Evolutionary conservation across 2,113 vertebrate genomes (phyloP).

Genomic region (Stigmatopora argus): DNA sequence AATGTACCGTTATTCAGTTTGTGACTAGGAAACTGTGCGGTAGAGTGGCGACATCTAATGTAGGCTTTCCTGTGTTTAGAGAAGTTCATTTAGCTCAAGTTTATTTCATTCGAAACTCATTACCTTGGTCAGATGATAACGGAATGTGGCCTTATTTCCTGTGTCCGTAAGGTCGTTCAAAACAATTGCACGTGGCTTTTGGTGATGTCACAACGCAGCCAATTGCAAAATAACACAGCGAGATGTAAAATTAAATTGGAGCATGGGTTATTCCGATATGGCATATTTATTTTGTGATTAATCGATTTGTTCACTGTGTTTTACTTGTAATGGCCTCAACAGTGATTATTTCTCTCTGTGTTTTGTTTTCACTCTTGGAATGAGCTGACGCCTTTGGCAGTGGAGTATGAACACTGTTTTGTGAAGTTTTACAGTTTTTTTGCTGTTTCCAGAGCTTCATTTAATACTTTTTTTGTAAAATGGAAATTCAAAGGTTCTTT

Average conservation of each 20-base stretch:
- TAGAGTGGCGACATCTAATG: constrained; percentile 6
- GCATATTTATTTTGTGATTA: constrained; percentile 59
- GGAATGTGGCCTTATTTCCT: background rate
- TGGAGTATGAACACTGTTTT: constrained; percentile 46
- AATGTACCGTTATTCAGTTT: constrained; percentile 7
- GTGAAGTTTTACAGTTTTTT: constrained; percentile 46
- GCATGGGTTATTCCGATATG: constrained; percentile 28
- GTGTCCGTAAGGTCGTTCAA: constrained; percentile 17
- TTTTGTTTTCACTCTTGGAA: constrained; percentile 26
- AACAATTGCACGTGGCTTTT: constrained; percentile 15
- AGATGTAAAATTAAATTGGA: constrained; percentile 24
- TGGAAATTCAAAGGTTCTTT: constrained; percentile 17
- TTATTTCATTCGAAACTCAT: constrained; percentile 13
- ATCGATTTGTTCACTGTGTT: constrained; percentile 23
- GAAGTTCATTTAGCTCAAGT: constrained; percentile 12
- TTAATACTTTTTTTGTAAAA: constrained; percentile 28
- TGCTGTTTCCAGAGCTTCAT: constrained; percentile 19
- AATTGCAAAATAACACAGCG: constrained; percentile 12
- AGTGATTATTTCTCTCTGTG: constrained; percentile 24
- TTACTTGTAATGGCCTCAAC: constrained; percentile 24
- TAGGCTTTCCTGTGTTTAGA: constrained; percentile 3
- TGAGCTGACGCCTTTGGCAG: constrained; percentile 37
- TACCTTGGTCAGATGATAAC: constrained; percentile 2
- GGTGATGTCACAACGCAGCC: constrained; percentile 2
- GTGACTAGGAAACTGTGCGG: background rate